A percentile compares a stretch with the other conserved stretches of the same genome.
Conservation (phyloP, 2,888 invertebrate genomes). For the Linhomoeus sp. region DNA sequence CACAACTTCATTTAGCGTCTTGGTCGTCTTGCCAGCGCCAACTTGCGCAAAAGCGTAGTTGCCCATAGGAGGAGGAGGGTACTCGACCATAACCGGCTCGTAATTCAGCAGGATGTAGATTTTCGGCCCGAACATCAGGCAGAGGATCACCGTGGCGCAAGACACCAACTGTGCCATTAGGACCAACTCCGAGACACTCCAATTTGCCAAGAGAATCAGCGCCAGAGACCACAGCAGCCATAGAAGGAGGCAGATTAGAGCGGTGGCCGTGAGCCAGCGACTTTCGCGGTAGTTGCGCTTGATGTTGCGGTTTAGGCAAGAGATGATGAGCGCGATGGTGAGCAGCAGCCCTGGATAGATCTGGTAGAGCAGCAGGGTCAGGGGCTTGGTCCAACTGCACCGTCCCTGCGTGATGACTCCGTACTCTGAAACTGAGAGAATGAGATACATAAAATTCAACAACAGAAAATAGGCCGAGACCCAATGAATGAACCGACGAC, state of each 20-base stretch:
- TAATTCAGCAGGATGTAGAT: conserved; percentile 25
- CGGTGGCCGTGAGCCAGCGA: too few relatives aligned
- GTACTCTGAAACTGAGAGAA: too few relatives aligned
- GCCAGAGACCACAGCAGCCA: conserved; percentile 1
- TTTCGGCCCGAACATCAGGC: conserved; percentile 25
- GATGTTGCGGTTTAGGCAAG: conserved; percentile 19
- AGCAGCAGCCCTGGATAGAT: conserved; percentile 19
- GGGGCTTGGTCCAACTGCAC: conserved; percentile 2
- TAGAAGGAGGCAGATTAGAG: neutral
- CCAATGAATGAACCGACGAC: too few relatives aligned
- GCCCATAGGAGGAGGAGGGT: conserved; percentile 9
- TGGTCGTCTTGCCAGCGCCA: conserved; percentile 11
- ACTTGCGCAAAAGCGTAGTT: neutral
- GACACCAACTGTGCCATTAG: conserved; percentile 17
- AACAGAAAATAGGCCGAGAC: too few relatives aligned
- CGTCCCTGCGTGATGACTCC: neutral
- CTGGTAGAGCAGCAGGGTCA: conserved; percentile 9
- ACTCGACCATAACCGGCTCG: conserved; percentile 24
- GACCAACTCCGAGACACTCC: conserved; percentile 9
- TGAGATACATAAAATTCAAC: too few relatives aligned
- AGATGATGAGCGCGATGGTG: conserved; percentile 18
- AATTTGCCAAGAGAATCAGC: neutral
- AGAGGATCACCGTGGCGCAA: conserved; percentile 19
- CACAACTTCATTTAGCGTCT: conserved; percentile 26
- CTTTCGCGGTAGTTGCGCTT: conserved; percentile 22